These are phyloP conservation scores for Laterallus jamaicensis DNA, from an alignment of 2,113 vertebrate species.

Conservation along the genomic window DNA sequence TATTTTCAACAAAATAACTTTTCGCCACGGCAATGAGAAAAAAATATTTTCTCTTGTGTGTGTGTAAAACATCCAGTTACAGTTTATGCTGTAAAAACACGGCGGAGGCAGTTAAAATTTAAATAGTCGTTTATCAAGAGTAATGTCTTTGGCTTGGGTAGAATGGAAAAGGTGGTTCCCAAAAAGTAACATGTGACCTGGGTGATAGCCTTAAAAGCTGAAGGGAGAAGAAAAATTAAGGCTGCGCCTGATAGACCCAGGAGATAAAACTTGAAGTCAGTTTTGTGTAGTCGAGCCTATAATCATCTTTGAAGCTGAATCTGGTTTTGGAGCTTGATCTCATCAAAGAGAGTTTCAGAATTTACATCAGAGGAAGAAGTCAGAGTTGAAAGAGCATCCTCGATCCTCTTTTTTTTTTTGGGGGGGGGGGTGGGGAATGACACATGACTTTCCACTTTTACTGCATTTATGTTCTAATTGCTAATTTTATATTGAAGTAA, in stretches of 20 bases:
- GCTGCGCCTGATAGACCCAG: background rate
- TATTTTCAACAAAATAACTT: slow-evolving; percentile 17
- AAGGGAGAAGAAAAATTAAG: background rate
- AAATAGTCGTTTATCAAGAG: slow-evolving; percentile 32
- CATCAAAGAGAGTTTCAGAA: background rate
- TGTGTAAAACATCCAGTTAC: slow-evolving; percentile 24
- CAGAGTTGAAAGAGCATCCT: background rate
- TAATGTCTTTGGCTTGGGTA: slow-evolving; percentile 1
- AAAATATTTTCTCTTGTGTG: slow-evolving; percentile 10
- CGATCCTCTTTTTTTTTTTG: background rate
- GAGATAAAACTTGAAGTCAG: slow-evolving; percentile 17
- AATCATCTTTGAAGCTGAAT: background rate
- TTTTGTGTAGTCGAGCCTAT: background rate
- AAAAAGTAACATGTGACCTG: background rate
- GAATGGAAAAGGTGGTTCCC: background rate
- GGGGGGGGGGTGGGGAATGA: background rate
- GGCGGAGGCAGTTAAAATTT: slow-evolving; percentile 22
- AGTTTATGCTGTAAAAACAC: background rate
- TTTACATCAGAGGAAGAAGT: background rate
- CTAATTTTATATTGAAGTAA: background rate
- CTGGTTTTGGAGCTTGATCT: background rate
- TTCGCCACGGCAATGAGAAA: background rate
- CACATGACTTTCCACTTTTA: background rate
- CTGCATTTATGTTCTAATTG: background rate
- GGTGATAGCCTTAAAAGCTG: background rate